Conservation (phyloP, 2,113 vertebrate species). For the Solea senegalensis region DNA sequence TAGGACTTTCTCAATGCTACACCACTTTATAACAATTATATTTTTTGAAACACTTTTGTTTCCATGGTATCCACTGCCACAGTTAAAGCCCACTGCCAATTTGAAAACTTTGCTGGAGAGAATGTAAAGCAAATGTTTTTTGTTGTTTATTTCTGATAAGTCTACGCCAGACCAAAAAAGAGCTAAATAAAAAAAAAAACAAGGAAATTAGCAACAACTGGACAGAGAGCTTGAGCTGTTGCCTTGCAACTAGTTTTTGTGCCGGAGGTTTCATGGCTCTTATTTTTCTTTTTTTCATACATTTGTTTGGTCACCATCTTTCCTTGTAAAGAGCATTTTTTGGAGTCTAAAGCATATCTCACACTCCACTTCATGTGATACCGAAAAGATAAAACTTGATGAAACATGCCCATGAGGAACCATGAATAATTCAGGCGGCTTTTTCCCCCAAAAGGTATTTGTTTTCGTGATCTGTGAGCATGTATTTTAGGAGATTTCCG, state of each 20-base stretch:
- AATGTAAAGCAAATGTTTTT: not conserved
- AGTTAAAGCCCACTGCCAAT: not conserved
- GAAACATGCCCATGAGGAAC: conserved; percentile 25
- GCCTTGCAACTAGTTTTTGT: not conserved
- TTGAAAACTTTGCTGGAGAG: not conserved
- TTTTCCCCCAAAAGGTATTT: conserved; percentile 16
- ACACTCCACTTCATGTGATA: conserved; percentile 42
- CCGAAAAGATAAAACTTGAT: conserved; percentile 46
- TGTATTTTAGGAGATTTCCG: conserved; percentile 21
- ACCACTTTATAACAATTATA: not conserved
- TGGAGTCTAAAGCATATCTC: conserved; percentile 39
- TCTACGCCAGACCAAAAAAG: not conserved
- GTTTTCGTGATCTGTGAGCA: conserved; percentile 32
- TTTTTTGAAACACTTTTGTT: not conserved
- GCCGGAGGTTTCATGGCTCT: not conserved
- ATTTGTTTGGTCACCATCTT: conserved; percentile 16
- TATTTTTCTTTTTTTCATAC: not conserved
- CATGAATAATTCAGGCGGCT: conserved; percentile 49
- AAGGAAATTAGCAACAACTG: not conserved
- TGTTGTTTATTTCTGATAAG: not conserved
- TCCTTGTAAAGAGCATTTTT: conserved; percentile 1
- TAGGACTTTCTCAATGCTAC: no score
- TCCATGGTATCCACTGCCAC: not conserved
- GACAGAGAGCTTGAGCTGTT: not conserved
- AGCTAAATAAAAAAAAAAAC: not conserved